phyloP scores from a whole-genome alignment of 2,113 vertebrate genomes.

The Stegostoma tigrinum region DNA sequence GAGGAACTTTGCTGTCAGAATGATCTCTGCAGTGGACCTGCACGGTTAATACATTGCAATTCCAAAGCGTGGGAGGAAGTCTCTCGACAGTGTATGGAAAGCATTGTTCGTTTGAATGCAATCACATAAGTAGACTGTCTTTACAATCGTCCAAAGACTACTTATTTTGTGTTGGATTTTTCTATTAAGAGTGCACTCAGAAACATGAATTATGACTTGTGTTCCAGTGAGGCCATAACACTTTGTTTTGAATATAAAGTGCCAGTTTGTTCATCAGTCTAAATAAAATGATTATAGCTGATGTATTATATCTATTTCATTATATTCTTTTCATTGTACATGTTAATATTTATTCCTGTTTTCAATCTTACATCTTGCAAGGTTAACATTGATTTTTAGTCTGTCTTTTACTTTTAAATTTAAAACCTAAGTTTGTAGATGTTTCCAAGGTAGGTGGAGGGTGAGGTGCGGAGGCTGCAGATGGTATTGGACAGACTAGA shows the following conservation, averaged over 20 bases:
- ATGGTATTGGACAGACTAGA: too few relatives aligned
- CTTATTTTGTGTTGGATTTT: background rate
- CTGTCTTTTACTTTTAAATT: background rate
- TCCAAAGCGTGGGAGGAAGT: background rate
- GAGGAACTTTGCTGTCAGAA: background rate
- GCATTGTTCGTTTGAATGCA: constrained; percentile 1
- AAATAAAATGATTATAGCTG: background rate
- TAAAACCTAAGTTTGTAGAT: background rate
- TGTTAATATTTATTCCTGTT: background rate
- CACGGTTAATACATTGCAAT: background rate
- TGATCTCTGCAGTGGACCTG: background rate
- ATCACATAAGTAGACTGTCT: background rate
- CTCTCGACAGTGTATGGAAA: background rate
- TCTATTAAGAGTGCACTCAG: background rate
- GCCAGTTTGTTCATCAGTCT: background rate
- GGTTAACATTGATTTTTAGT: background rate
- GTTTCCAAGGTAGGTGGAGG: too few relatives aligned
- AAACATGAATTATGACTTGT: background rate
- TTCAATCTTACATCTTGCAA: background rate
- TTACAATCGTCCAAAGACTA: background rate
- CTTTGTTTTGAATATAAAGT: background rate
- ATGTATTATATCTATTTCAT: background rate
- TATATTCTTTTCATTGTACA: background rate
- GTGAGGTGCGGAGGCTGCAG: too few relatives aligned
- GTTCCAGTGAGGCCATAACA: background rate